Conservation (phyloP, 2,888 invertebrate species). For the Pammene fasciana region DNA sequence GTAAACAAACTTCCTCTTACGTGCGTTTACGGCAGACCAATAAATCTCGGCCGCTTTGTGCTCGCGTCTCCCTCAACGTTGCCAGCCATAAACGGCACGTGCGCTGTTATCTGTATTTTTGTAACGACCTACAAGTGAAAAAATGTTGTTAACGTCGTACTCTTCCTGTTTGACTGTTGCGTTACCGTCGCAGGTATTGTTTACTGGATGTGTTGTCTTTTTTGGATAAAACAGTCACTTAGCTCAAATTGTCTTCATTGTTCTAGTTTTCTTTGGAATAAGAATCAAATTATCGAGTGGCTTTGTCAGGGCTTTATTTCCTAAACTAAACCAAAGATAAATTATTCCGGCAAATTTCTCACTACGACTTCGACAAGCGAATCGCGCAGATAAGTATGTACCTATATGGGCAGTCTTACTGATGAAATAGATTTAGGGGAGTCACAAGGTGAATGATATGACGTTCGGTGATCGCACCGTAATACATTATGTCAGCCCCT, state of each 20-base stretch:
- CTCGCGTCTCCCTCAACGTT: constrained; percentile 66
- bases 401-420: too few species aligned
- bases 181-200: constrained; percentile 56
- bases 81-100: constrained; percentile 74
- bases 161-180: constrained; percentile 59
- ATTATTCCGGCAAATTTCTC: constrained; percentile 75
- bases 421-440: constrained; percentile 45
- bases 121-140: constrained; percentile 69
- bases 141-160: constrained; percentile 64
- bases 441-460: constrained; percentile 60
- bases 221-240: background rate
- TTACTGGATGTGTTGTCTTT: constrained; percentile 39
- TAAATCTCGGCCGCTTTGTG: constrained; percentile 73
- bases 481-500: background rate
- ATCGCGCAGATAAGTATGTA: constrained; percentile 66
- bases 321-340: constrained; percentile 76
- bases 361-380: constrained; percentile 71
- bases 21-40: constrained; percentile 67
- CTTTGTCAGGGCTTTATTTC: constrained; percentile 65
- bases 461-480: constrained; percentile 54
- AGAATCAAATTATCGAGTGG: constrained; percentile 66
- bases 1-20: constrained; percentile 70
- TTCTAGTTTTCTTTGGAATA: constrained; percentile 64
- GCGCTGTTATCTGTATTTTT: constrained; percentile 70
- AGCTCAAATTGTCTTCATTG: constrained; percentile 55